phyloP scores from a whole-genome alignment of 2,113 vertebrate species.

The Corythoichthys intestinalis region DNA sequence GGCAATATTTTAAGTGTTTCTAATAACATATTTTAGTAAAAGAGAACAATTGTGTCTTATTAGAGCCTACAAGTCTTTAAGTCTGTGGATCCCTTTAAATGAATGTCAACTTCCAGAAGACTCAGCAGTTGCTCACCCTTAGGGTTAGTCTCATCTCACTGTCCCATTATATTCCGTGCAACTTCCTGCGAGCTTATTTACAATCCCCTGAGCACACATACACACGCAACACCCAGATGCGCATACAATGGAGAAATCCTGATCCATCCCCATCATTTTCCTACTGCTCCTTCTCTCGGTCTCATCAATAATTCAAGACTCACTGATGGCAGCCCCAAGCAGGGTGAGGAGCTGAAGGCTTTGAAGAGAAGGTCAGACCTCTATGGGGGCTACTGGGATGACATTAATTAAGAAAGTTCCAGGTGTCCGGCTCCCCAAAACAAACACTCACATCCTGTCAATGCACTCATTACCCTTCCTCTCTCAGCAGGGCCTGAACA shows the following conservation, averaged over 20 bases:
- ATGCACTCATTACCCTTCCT: constrained; percentile 66
- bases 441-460: constrained; percentile 43
- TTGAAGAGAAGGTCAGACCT: constrained; percentile 77
- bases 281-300: constrained; percentile 30
- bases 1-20: background rate
- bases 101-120: constrained; percentile 20
- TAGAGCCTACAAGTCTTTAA: too few relatives aligned
- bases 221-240: constrained; percentile 7
- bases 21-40: background rate
- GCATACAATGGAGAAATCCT: constrained; percentile 31
- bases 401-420: constrained; percentile 75
- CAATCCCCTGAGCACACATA: constrained; percentile 4
- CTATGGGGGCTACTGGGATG: constrained; percentile 53
- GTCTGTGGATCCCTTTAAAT: background rate
- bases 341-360: constrained; percentile 51
- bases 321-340: constrained; percentile 45
- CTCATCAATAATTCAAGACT: constrained; percentile 73
- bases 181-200: constrained; percentile 44
- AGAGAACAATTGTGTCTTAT: too few relatives aligned
- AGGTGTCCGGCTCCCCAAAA: constrained; percentile 41
- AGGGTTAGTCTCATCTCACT: constrained; percentile 29
- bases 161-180: constrained; percentile 44
- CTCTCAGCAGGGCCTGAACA: constrained; percentile 51
- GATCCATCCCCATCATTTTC: constrained; percentile 29
- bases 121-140: constrained; percentile 9